phyloP scores from a whole-genome alignment of 2,888 invertebrate species.

The Eugnorisma glareosa region DNA sequence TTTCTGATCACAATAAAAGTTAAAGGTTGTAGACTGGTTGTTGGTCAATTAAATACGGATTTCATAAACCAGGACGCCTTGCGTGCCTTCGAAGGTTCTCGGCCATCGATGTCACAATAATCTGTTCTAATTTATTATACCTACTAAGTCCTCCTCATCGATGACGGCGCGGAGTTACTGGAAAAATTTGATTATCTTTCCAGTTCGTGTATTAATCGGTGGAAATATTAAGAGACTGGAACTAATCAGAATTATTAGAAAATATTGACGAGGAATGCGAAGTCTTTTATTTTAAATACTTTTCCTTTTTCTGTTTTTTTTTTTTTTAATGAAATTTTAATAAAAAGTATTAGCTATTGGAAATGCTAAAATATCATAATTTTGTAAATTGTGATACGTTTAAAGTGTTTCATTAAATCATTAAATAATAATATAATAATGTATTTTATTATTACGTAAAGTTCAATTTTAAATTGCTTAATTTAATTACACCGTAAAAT shows the following conservation, averaged over 20 bases:
- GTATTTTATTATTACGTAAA: not conserved
- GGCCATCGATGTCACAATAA: slow-evolving; percentile 45
- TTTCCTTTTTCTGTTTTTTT: no score
- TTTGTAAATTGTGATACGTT: not conserved
- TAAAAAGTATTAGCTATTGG: not conserved
- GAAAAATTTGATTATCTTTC: slow-evolving; percentile 31
- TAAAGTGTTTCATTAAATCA: no score
- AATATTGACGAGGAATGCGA: not conserved
- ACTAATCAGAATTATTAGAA: slow-evolving; percentile 1
- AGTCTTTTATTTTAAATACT: slow-evolving; percentile 16
- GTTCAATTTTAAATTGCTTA: not conserved
- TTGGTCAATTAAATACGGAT: slow-evolving; percentile 56
- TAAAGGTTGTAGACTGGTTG: slow-evolving; percentile 67
- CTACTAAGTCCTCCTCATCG: slow-evolving; percentile 16
- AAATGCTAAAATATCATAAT: not conserved
- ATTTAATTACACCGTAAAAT: not conserved
- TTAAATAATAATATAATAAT: no score
- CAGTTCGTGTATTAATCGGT: slow-evolving; percentile 20
- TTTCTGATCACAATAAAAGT: slow-evolving; percentile 71
- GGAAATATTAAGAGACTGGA: slow-evolving; percentile 30
- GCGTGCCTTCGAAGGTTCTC: slow-evolving; percentile 57
- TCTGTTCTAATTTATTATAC: slow-evolving; percentile 51
- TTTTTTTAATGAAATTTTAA: no score
- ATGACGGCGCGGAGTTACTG: slow-evolving; percentile 27
- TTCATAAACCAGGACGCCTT: slow-evolving; percentile 62